Evolutionary conservation across 2,797 vertebrate genomes (phyloP), one percentile per base, ranked within the genome.

Genomic region (Girardinus metallicus): DNA sequence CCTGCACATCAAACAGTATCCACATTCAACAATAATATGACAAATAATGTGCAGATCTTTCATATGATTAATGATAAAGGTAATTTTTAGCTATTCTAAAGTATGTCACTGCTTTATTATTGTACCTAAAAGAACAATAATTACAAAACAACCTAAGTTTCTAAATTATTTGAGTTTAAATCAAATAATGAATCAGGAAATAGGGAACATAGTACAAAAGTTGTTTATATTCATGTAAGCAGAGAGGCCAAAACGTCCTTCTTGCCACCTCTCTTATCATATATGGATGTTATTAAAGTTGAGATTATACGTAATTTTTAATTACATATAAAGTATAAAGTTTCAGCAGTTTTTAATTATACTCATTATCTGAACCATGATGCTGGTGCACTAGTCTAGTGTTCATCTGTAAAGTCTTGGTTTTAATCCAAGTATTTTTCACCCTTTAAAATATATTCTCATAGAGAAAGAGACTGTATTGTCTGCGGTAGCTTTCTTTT

Each of bases 1-100:
- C 99, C 99, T 99, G 86, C 86, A 93, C 84, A 64, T 78, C 77
- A 75, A 36, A 94, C 77, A 87, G 34, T n/a, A 84, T 55, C 60
- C 85, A 77, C 21, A 47, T 29, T 31, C 82, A 77, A 78, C 44
- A 82, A 71, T 53, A 26, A 57, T 44, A 76, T 49, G 57, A 85
- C 77, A 13, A 75, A 53, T 29, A 47, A 39, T 36, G 18, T 39
- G 64, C 18, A 7, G 23, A 3, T 11, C 1, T 62, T 80, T 36
- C 44, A 1, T 10, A 41, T 26, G 4, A 68, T 23, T 21, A 66
- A 66, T 9, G 62, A 34, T 68, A 21, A 43, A 36, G 13, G 64
- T 62, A 6, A 44, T 0, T 29, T n/a, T 41, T 9, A 31, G 46
- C 12, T n/a, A 53, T 21, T 29, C 15, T 5, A 62, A 7, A 66